Evolutionary conservation across 2,888 invertebrate genomes (phyloP), one percentile per base, ranked within the genome.

Genomic region (Drosophila neoperkinsi): DNA sequence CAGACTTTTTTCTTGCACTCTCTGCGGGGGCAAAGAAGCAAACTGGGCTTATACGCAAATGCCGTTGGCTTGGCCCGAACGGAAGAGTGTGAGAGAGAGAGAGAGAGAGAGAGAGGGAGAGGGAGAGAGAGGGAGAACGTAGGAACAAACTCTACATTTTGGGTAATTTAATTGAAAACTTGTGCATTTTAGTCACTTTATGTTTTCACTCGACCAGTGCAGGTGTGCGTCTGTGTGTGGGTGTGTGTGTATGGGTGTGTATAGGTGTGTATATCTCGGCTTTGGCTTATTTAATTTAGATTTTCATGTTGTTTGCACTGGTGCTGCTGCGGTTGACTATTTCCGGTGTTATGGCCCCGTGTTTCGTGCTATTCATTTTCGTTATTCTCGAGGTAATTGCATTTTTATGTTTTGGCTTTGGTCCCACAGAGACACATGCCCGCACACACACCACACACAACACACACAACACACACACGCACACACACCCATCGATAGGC

Each of bases 81-180:
- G 4, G 2, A 1, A 7, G 46, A 16, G 16, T 16, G 25, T 9
- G 25, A 4, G 16, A 16, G 25, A 11, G 34, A 25, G 16, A 5
- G 0, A 21, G 49, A 10, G 18, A 10, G 4, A 9, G 49, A 16
- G 2, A 4, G 1, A 49, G 16, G 5, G 9, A 30, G 30, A 3
- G n/a, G 3, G n/a, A 3, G 51, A 4, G n/a, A 51, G 30, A 30
- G 9, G 9, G 7, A n/a, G 13, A 30, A 9, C 4, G 10, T n/a
- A 28, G 28, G 4, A 6, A 25, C 16, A 9, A 43, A 66, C 65
- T 63, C 62, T n/a, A 43, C 71, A 61, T 78, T 67, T 67, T 50
- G 71, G 80, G 79, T 86, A 88, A 90, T 88, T 84, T 88, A 90
- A 88, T 90, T 90, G 90, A 83, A 88, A 90, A 86, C 78, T 88